Conservation (phyloP, 2,797 vertebrate species). For the Ficedula albicollis region DNA sequence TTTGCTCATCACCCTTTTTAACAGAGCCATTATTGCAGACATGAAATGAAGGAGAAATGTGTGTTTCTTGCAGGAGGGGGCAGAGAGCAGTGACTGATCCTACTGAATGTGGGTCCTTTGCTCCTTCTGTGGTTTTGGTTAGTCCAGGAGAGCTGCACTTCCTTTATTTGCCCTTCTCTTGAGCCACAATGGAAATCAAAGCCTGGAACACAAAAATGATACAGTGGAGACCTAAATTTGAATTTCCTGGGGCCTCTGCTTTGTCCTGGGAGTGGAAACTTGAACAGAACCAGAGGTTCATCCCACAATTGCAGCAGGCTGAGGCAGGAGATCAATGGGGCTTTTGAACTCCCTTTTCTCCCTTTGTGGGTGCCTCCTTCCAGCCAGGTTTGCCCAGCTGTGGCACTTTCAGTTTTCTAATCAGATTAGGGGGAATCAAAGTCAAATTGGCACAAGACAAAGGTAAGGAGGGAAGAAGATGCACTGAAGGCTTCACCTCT, state of each 20-base stretch:
- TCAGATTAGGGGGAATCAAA: neutral
- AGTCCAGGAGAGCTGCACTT: neutral
- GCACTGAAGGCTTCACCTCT: neutral
- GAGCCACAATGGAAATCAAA: neutral
- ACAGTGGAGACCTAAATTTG: neutral
- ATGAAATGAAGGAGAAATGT: neutral
- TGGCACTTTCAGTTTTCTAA: neutral
- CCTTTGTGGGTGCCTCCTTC: neutral
- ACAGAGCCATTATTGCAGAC: neutral
- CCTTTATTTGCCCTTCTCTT: neutral
- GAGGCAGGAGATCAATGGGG: neutral
- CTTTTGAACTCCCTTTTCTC: neutral
- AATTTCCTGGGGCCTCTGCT: neutral
- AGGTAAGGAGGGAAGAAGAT: neutral
- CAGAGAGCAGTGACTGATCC: neutral
- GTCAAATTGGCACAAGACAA: neutral
- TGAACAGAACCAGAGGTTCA: neutral
- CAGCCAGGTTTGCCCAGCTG: neutral
- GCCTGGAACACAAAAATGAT: neutral
- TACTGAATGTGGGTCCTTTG: neutral
- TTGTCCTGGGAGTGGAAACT: neutral
- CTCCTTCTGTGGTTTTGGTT: neutral
- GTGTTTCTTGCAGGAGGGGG: neutral
- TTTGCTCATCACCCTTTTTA: neutral
- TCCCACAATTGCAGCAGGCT: neutral